Conservation (phyloP, 2,113 vertebrate species). For the Campylomormyrus tamandua region DNA sequence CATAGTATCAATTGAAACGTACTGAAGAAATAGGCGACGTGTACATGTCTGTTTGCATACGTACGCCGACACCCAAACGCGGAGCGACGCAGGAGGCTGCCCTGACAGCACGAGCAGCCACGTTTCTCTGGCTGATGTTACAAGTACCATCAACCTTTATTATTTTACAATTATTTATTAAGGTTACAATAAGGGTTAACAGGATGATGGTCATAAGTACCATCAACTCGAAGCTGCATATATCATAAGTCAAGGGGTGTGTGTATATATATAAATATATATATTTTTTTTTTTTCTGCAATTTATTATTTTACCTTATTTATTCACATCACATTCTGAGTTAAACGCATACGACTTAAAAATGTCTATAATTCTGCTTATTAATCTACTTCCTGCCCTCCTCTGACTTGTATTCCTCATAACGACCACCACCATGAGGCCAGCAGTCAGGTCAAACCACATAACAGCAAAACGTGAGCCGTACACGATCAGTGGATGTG, state of each 20-base stretch:
- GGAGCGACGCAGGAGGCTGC: neutral
- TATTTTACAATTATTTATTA: neutral
- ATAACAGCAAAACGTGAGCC: neutral
- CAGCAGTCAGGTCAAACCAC: neutral
- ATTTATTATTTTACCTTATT: neutral
- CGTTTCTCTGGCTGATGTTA: neutral
- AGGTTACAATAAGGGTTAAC: neutral
- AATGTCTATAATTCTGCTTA: neutral
- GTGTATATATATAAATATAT: neutral
- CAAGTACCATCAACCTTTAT: neutral
- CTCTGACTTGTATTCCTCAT: neutral
- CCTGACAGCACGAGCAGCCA: neutral
- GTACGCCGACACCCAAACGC: neutral
- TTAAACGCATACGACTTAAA: too few species aligned
- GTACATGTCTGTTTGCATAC: neutral
- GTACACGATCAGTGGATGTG: neutral
- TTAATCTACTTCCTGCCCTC: too few species aligned
- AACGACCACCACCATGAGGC: neutral
- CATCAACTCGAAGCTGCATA: neutral
- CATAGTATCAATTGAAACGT: neutral
- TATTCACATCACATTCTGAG: neutral
- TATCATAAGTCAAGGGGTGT: neutral
- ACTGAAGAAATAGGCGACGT: neutral
- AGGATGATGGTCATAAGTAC: neutral
- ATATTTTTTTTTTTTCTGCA: neutral